Conservation (phyloP, 2,113 vertebrate species). For the Cheilinus undulatus region DNA sequence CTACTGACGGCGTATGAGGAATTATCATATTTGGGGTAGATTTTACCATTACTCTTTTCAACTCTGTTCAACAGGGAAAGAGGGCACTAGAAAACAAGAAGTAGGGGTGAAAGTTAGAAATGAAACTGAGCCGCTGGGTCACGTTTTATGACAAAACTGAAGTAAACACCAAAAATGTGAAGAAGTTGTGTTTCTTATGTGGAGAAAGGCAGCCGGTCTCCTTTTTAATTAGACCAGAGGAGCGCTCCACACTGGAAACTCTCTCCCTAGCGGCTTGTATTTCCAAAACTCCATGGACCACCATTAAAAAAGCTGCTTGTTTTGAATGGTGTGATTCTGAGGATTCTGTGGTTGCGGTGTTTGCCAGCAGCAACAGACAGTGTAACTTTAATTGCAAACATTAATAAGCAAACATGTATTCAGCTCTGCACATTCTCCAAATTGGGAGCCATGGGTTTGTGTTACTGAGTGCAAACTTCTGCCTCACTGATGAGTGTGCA, state of each 20-base stretch:
- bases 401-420: conserved; percentile 10
- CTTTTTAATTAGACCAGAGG: conserved; percentile 32
- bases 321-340: conserved; percentile 10
- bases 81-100: too few species aligned
- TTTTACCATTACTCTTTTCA: too few species aligned
- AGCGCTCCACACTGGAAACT: conserved; percentile 4
- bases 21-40: too few species aligned
- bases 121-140: too few species aligned
- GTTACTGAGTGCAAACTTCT: neutral
- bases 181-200: neutral
- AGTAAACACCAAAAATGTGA: conserved; percentile 6
- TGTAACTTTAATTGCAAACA: conserved; percentile 25
- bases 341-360: neutral
- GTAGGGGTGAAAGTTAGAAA: too few species aligned
- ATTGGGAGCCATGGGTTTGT: neutral
- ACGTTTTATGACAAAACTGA: neutral
- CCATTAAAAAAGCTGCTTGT: conserved; percentile 8
- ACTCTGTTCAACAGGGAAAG: too few species aligned
- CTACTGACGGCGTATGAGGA: too few species aligned
- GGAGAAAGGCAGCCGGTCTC: conserved; percentile 5
- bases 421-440: neutral
- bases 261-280: conserved; percentile 4
- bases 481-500: neutral
- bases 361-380: conserved; percentile 8
- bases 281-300: neutral